phyloP scores from a whole-genome alignment of 1,140 invertebrate species.

The Bombus picipes region DNA sequence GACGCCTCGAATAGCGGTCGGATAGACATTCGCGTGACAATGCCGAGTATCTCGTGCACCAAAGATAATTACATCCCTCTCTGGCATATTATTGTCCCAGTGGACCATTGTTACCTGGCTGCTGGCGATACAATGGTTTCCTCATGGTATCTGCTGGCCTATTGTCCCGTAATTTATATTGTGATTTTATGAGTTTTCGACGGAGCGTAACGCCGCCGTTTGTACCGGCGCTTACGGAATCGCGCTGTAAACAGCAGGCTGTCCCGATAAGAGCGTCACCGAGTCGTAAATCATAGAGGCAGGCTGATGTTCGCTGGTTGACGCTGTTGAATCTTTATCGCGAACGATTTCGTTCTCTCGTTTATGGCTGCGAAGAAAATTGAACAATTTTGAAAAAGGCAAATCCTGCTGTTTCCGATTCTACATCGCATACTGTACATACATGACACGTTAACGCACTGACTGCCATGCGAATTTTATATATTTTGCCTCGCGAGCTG shows the following conservation, averaged over 20 bases:
- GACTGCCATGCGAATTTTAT: too few relatives aligned
- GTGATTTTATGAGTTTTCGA: conserved; percentile 65
- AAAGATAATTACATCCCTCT: conserved; percentile 70
- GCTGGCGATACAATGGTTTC: conserved; percentile 58
- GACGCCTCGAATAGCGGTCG: conserved; percentile 27
- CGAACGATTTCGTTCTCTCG: background rate
- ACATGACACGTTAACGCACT: too few relatives aligned
- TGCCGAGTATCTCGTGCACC: conserved; percentile 55
- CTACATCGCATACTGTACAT: too few relatives aligned
- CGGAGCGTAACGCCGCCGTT: conserved; percentile 28
- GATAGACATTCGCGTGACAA: conserved; percentile 55
- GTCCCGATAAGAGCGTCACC: conserved; percentile 30
- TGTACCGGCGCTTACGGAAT: conserved; percentile 1
- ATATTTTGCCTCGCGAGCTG: too few relatives aligned
- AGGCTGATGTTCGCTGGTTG: background rate
- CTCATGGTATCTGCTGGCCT: conserved; percentile 50
- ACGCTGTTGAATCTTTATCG: background rate
- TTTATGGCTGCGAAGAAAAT: background rate
- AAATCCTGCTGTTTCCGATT: too few relatives aligned
- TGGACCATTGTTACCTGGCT: conserved; percentile 61
- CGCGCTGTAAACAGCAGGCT: conserved; percentile 36
- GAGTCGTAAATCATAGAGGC: conserved; percentile 50
- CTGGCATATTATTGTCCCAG: conserved; percentile 64
- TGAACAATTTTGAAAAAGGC: too few relatives aligned
- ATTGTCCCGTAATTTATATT: conserved; percentile 67